Base-by-base conservation (phyloP, 2,113 vertebrate species). In the Elaphurus davidianus region DNA sequence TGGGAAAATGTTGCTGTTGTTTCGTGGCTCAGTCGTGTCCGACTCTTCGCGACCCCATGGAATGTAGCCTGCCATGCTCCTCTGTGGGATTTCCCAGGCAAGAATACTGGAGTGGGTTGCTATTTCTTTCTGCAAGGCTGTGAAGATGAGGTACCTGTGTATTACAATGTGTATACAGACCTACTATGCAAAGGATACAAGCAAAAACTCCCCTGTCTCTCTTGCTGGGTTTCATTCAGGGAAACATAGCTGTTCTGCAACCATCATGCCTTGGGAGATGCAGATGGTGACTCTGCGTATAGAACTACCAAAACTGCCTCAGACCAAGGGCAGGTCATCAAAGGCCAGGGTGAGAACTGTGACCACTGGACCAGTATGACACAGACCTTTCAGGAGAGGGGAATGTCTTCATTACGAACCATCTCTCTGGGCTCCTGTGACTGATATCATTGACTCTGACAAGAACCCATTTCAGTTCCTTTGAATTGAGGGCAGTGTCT, bases 31-130 rank as follows among this genome's bases (percentile, higher is more conserved):
- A 76, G 3, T 27, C 0, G 0, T 74, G 19, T 76, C 40, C 0
- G 0, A 7, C 3, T 76, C 71, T 43, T 76, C 1, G 1, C 0
- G 1, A 43, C 40, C 19, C 23, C 36, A 7, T 14, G 71, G 23
- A 76, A 36, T 76, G 23, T 43, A 27, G 71, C 40, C 40, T 43
- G 40, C 71, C 40, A 76, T 12, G 6, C 23, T 76, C 71, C 12
- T 76, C 71, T 27, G 40, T 43, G 40, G 71, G 40, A 40, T 76
- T 27, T 43, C 71, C 40, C 71, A 43, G 40, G 71, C 23, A 4
- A 43, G 40, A 43, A 76, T 43, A 76, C 36, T 43, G 71, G 23
- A 27, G 12, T 76, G 71, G 13, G 40, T 27, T 43, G 71, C 71
- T 76, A 15, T 76, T 13, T 43, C 40, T 43, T 27, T 76, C 23